Evolutionary conservation across 2,113 vertebrate species (phyloP).

Genomic region (Polypterus bichir): DNA sequence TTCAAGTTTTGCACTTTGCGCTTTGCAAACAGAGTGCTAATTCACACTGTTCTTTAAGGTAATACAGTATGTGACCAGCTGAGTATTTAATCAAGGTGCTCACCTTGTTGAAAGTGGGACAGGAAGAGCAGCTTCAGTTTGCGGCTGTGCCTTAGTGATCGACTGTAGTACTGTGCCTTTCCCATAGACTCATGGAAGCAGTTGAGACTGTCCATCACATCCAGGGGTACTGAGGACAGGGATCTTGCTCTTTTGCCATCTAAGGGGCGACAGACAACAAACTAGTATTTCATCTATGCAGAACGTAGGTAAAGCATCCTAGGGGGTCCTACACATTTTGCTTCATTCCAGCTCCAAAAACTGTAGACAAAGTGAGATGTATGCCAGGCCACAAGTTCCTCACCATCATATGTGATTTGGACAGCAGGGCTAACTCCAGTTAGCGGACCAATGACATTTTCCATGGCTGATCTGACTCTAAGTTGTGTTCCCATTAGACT

Average conservation of each 20-base stretch:
- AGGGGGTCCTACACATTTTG: no score
- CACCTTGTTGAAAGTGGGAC: constrained; percentile 64
- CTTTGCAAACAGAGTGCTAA: no score
- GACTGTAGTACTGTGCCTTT: constrained; percentile 50
- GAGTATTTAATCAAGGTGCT: constrained; percentile 18
- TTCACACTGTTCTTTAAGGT: no score
- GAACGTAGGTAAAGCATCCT: no score
- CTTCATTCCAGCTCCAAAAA: no score
- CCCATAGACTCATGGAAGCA: constrained; percentile 65
- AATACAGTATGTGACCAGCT: no score
- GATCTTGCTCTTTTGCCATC: constrained; percentile 40
- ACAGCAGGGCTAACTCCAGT: constrained; percentile 1
- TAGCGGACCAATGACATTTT: constrained; percentile 10
- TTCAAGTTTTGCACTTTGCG: no score
- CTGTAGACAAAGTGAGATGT: no score
- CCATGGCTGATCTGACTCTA: constrained; percentile 16
- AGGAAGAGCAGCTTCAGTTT: constrained; percentile 65
- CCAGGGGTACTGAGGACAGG: constrained; percentile 66
- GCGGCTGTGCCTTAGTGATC: constrained; percentile 65
- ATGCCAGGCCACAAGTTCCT: constrained; percentile 14
- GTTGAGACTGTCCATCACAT: constrained; percentile 64
- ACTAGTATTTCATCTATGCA: no score
- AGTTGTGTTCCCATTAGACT: constrained; percentile 60
- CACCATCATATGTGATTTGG: constrained; percentile 31
- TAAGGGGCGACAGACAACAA: constrained; percentile 17